Evolutionary conservation across 2,888 invertebrate species (phyloP), one percentile per base, ranked within the genome.

Genomic region (Zelleria hepariella): DNA sequence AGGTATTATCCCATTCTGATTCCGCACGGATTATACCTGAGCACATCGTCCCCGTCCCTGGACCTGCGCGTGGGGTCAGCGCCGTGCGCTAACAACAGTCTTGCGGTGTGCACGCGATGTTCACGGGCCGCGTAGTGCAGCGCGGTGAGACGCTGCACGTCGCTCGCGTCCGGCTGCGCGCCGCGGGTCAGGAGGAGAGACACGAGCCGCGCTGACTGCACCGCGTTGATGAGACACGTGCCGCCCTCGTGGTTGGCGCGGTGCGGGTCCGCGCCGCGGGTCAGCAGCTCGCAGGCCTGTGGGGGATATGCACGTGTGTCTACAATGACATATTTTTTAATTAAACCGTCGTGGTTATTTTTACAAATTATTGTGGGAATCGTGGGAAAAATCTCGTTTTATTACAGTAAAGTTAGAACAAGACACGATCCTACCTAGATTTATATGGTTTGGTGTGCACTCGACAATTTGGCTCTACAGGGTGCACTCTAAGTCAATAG

Each of bases 81-180:
- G 62, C 95, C 95, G 80, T 93, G 90, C 62, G 93, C 92, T 62
- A 98, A 83, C 62, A 98, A 84, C 64, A 97, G 86, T 69, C 94
- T 93, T 55, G 95, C 95, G 3, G 96, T 95, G 80, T 96, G 96
- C 68, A 94, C 90, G 69, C 92, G 92, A 73, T 94, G 94, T 80
- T 95, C 94, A 71, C 94, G 94, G 68, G 97, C 95, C n/a, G 97
- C 96, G 88, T 98, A 97, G 89, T 97, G 97, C 70, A 97, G 90
- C 60, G 97, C 97, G 63, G 97, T 95, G 87, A 97, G 97, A 68
- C 93, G 93, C 81, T 97, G 96, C 74, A 95, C 94, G 84, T 98
- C 97, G 60, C 91, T 91, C 48, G 96, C 96, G 88, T 97, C 32
- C 8, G 32, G 32, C 32, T 10, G 94, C 92, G 32, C 32, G 32